These are phyloP conservation scores for Himalopsyche phryganea DNA, from an alignment of 1,140 invertebrate genomes.

Conservation along the genomic window DNA sequence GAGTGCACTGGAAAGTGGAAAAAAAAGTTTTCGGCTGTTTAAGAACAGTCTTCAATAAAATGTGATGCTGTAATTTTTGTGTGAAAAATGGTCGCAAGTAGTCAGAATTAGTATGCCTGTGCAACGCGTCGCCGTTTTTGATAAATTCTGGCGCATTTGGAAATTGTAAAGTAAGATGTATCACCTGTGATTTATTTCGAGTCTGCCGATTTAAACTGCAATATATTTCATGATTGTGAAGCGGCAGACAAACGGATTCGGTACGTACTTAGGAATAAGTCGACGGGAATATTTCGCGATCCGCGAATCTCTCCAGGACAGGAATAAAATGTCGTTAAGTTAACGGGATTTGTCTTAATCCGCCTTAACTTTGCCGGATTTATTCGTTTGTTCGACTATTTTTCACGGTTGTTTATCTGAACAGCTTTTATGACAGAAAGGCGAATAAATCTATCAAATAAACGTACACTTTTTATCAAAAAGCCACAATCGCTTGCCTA, in stretches of 20 bases:
- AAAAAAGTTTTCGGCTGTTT: no score
- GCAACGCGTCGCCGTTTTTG: conserved; percentile 12
- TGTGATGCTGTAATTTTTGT: no score
- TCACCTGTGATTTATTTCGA: conserved; percentile 33
- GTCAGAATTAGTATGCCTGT: no score
- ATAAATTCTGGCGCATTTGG: conserved; percentile 30
- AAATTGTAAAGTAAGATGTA: conserved; percentile 35
- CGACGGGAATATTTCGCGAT: not conserved
- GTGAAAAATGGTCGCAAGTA: no score
- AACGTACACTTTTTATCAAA: no score
- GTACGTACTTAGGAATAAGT: not conserved
- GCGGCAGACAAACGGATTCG: conserved; percentile 20
- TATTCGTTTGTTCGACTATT: no score
- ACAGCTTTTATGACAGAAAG: no score
- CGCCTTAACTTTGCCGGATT: not conserved
- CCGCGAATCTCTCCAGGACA: not conserved
- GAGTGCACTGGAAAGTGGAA: no score
- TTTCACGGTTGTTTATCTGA: no score
- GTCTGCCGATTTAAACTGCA: conserved; percentile 30
- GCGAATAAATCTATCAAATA: no score
- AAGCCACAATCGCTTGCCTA: no score
- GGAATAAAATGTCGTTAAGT: conserved; percentile 13
- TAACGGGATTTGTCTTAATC: conserved; percentile 15
- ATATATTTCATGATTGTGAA: conserved; percentile 27
- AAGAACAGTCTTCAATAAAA: no score